Percentiles rank a stretch among this genome's conserved stretches.
These are phyloP conservation scores for Platygyra sinensis DNA, from an alignment of 64 coral and sea anemone species.

Conservation along the genomic window DNA sequence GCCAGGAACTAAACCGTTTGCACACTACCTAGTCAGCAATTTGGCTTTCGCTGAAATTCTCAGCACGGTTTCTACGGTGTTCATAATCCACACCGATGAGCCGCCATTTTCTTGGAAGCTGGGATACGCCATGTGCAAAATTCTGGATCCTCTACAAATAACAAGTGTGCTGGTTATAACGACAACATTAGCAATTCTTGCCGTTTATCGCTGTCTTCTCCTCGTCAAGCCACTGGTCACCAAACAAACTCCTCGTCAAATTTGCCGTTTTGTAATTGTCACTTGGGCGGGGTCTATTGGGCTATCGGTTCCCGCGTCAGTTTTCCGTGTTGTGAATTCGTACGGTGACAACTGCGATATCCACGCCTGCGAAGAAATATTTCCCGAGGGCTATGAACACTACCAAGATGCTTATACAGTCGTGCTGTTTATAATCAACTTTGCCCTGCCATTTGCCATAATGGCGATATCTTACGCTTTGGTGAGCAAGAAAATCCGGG, in stretches of 20 bases:
- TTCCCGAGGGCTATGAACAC: conserved; percentile 24
- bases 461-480: conserved; percentile 65
- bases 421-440: conserved; percentile 52
- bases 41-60: conserved; percentile 81
- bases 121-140: conserved; percentile 78
- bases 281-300: conserved; percentile 59
- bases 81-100: conserved; percentile 53
- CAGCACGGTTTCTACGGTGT: conserved; percentile 43
- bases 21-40: conserved; percentile 69
- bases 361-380: conserved; percentile 25
- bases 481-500: conserved; percentile 59
- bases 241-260: conserved; percentile 27
- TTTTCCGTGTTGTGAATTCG: conserved; percentile 45
- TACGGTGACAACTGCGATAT: conserved; percentile 10
- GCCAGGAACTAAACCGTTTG: conserved; percentile 33
- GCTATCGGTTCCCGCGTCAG: conserved; percentile 34
- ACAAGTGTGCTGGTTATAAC: conserved; percentile 65
- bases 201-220: conserved; percentile 67
- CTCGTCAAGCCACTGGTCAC: conserved; percentile 40
- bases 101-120: conserved; percentile 67
- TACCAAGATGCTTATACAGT: conserved; percentile 47
- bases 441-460: conserved; percentile 65
- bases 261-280: not conserved
- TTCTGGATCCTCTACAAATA: conserved; percentile 58
- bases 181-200: conserved; percentile 73